These are phyloP conservation scores for Diachrysia chrysitis DNA, from an alignment of 2,888 invertebrate species.

Conservation along the genomic window DNA sequence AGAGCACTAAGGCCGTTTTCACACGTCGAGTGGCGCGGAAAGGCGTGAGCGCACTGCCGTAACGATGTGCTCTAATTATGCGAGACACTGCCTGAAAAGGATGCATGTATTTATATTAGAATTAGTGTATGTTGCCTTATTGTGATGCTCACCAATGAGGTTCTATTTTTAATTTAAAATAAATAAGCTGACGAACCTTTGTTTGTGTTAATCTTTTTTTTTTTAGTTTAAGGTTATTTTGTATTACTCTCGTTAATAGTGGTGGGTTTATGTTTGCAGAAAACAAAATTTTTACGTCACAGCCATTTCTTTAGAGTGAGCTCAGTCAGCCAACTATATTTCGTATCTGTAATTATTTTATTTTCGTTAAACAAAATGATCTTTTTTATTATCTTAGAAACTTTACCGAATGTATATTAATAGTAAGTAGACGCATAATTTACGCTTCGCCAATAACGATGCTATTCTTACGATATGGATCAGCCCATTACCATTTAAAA, in stretches of 20 bases:
- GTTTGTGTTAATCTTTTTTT: neutral
- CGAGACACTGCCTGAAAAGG: conserved; percentile 35
- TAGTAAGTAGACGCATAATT: no score
- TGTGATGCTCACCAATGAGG: conserved; percentile 7
- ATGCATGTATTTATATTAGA: conserved; percentile 15
- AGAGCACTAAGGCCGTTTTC: conserved; percentile 35
- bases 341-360: no score
- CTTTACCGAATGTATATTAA: no score
- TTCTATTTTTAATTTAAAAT: neutral
- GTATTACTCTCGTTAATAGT: neutral
- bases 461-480: neutral
- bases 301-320: no score
- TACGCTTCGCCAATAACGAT: neutral
- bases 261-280: no score
- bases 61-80: conserved; percentile 62
- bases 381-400: no score
- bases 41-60: conserved; percentile 43
- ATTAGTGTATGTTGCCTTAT: conserved; percentile 31
- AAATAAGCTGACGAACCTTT: neutral
- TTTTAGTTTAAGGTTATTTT: neutral
- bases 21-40: conserved; percentile 31
- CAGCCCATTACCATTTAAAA: neutral
- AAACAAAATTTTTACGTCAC: no score
- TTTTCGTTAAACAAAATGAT: no score
- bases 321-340: no score